Percentiles rank a stretch among this genome's conserved stretches.
phyloP scores from a whole-genome alignment of 2,797 vertebrate genomes.

The Xenentodon cancila region DNA sequence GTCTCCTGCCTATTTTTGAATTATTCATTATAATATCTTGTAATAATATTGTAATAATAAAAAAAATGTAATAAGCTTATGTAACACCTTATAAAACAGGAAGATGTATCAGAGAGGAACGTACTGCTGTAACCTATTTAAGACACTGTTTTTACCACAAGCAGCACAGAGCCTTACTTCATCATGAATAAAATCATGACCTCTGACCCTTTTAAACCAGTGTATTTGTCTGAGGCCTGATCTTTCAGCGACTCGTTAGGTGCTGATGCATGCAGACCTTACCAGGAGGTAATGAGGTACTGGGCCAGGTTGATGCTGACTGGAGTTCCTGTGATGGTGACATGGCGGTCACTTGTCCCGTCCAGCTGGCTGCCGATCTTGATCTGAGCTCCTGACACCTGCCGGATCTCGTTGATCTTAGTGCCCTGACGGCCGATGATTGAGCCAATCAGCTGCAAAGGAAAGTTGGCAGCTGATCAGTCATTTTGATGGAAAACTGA shows the following conservation, averaged over 20 bases:
- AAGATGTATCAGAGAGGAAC: too few relatives aligned
- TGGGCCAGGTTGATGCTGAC: conserved; percentile 96
- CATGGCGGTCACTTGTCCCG: conserved; percentile 88
- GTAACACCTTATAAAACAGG: too few relatives aligned
- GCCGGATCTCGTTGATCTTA: conserved; percentile 97
- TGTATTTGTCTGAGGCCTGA: conserved; percentile 6
- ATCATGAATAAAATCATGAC: conserved; percentile 45
- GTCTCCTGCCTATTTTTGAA: background rate
- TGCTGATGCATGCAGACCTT: conserved; percentile 53
- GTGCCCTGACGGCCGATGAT: conserved; percentile 96
- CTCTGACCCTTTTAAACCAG: conserved; percentile 58
- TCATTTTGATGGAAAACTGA: conserved; percentile 19
- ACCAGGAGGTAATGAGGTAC: conserved; percentile 98
- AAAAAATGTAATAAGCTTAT: too few relatives aligned
- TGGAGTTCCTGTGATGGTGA: conserved; percentile 93
- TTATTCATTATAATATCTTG: background rate
- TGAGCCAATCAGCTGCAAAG: conserved; percentile 90
- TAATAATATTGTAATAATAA: too few relatives aligned
- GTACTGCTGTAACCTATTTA: too few relatives aligned
- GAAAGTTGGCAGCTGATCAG: conserved; percentile 7
- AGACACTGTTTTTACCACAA: conserved; percentile 23
- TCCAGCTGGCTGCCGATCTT: conserved; percentile 94
- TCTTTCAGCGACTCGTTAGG: conserved; percentile 33
- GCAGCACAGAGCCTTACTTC: conserved; percentile 39
- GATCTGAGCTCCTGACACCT: conserved; percentile 96